Evolutionary conservation across 2,888 invertebrate genomes (phyloP), one percentile per base, ranked within the genome.

Genomic region (Cabera pusaria): DNA sequence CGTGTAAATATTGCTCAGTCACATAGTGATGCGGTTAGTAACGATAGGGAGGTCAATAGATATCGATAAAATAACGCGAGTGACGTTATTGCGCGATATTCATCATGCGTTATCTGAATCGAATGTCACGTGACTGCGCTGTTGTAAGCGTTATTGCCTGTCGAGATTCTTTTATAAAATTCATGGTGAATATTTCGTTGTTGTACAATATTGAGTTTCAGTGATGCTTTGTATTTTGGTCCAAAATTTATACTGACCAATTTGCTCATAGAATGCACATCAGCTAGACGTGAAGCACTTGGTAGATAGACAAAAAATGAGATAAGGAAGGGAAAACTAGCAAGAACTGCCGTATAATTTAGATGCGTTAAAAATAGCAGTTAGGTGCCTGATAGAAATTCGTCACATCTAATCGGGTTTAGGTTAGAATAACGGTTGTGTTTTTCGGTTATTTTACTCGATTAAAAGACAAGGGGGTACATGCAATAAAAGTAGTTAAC

Each of bases 221-320:
- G 62, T 66, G 66, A 72, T 55, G 74, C 72, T 72, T 76, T 57
- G 61, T 63, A 59, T 45, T 61, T 72, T 66, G 85, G 81, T 82
- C 80, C 72, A 77, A 72, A 64, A 66, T 63, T 69, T 64, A 67
- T 71, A 76, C 73, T 74, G 58, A 61, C 67, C 72, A 66, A 72
- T 69, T 80, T 78, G 82, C 84, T 85, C 84, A 82, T 83, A 84
- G 80, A 61, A 52, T 72, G 81, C 84, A 84, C 82, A 61, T 70
- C 65, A 57, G 54, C 56, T 75, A 83, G 77, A 76, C 44, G 68
- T 79, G 75, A 56, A 58, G 71, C 83, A 83, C 83, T 53, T 56
- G 58, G 38, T 82, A 82, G 78, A 74, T 82, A 82, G 76, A 69
- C 51, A 45, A 38, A 54, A 56, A 62, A 56, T 40, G 39, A 55